Evolutionary conservation across 2,888 invertebrate genomes (phyloP).

Genomic region (Terebella lapidaria): DNA sequence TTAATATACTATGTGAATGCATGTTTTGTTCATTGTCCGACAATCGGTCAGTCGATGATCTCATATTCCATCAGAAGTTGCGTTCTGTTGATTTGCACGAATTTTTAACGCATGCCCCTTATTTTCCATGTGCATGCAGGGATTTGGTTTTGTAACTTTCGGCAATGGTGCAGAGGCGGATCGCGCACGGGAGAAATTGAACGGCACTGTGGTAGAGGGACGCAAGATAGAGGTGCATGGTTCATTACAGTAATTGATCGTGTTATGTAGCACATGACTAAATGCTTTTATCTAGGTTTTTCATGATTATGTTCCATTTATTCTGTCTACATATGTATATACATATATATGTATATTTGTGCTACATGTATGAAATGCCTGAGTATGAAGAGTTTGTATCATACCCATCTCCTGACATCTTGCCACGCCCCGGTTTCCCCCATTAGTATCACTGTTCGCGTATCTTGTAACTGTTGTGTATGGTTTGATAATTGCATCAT

Average conservation of each 20-base stretch:
- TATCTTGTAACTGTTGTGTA: too few relatives aligned
- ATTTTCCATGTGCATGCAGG: conserved; percentile 66
- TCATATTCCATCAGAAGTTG: conserved; percentile 7
- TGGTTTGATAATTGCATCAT: too few relatives aligned
- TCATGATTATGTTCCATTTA: not conserved
- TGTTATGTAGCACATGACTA: conserved; percentile 21
- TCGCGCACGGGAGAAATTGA: conserved; percentile 99
- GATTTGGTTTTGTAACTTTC: conserved; percentile 99
- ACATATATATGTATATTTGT: conserved; percentile 7
- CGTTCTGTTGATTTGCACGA: conserved; percentile 29
- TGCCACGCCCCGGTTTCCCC: too few relatives aligned
- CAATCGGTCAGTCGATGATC: too few relatives aligned
- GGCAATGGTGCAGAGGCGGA: conserved; percentile 99
- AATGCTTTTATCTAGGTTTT: conserved; percentile 17
- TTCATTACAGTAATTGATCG: conserved; percentile 30
- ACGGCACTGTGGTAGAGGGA: conserved; percentile 99
- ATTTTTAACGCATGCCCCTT: conserved; percentile 46
- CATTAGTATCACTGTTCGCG: too few relatives aligned
- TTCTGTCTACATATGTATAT: conserved; percentile 3
- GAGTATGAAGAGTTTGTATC: not conserved
- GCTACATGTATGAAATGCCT: conserved; percentile 23
- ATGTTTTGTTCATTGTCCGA: not conserved
- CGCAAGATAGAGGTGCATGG: conserved; percentile 96
- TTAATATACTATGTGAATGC: too few relatives aligned
- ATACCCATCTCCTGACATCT: too few relatives aligned